Evolutionary conservation across 2,888 invertebrate species (phyloP).

Genomic region (Oxycera nigricornis): DNA sequence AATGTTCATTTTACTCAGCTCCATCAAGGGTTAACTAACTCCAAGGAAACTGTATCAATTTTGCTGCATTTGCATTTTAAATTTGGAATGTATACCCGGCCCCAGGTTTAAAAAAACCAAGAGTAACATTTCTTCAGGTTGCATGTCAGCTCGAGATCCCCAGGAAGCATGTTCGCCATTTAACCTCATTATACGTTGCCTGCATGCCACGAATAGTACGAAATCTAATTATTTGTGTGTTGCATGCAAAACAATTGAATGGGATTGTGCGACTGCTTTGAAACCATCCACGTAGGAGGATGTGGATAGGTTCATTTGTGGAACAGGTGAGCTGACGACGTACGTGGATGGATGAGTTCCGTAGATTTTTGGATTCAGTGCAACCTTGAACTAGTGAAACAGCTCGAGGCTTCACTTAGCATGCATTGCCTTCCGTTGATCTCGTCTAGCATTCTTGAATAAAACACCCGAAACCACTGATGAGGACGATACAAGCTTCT

Average conservation of each 20-base stretch:
- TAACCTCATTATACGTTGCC: neutral
- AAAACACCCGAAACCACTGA: no score
- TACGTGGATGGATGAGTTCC: neutral
- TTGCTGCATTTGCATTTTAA: no score
- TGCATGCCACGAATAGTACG: neutral
- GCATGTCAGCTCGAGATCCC: neutral
- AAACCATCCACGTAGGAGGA: neutral
- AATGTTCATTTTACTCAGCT: no score
- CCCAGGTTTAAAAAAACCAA: neutral
- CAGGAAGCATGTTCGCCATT: neutral
- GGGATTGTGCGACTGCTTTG: neutral
- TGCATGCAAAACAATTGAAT: conserved; percentile 6
- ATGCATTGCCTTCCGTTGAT: neutral
- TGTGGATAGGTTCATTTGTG: neutral
- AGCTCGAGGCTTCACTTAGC: neutral
- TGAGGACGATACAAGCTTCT: no score
- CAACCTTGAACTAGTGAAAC: neutral
- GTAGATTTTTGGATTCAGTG: neutral
- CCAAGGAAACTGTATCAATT: no score
- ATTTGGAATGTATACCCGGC: no score
- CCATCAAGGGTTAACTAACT: no score
- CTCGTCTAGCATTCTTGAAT: no score
- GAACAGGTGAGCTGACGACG: neutral
- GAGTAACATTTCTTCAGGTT: neutral
- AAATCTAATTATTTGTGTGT: neutral